Evolutionary conservation across 2,113 vertebrate species (phyloP), one percentile per base, ranked within the genome.

Genomic region (Platysternon megacephalum): DNA sequence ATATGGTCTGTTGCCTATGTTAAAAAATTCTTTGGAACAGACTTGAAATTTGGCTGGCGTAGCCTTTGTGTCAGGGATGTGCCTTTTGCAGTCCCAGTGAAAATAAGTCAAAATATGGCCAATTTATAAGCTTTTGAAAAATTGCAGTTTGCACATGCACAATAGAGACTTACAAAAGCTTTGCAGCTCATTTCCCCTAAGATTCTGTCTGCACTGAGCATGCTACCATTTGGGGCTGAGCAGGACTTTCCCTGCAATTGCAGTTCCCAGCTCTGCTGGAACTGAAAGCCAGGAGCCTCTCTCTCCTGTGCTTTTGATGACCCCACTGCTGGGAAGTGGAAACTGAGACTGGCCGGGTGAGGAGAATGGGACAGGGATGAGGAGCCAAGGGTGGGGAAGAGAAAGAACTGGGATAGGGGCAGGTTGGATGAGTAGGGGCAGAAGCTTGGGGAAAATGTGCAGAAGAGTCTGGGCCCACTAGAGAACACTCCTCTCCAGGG

Each of bases 251-350:
- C 22, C 0, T 0, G 61, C 0, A 0, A 17, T 5, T 28, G 14
- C 32, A 79, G 11, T 7, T 65, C 35, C 32, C 61, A 65, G 35
- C 22, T 7, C 16, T 53, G n/a, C n/a, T 28, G 61, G 44, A 3
- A 19, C 79, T 86, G 82, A 79, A 39, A 35, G 21, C 51, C 49
- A n/a, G 46, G 5, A 39, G 9, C 39, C 78, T 83, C 44, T 56
- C 32, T 11, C 53, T 84, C 39, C 21, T 0, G 0, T 4, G 56
- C 42, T 26, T 42, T 24, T 2, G 1, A 84, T 65, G 61, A 58
- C 35, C n/a, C 58, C 0, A 0, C 29, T 65, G 68, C 0, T 0
- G 29, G 4, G 16, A 79, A 8, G 10, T 49, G 68, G 79, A 72
- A 87, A 68, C 13, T 24, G 86, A 0, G 1, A 3, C 11, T 89